Base-by-base conservation (phyloP, 2,888 invertebrate genomes). In the Cyrtodaria siliqua region DNA sequence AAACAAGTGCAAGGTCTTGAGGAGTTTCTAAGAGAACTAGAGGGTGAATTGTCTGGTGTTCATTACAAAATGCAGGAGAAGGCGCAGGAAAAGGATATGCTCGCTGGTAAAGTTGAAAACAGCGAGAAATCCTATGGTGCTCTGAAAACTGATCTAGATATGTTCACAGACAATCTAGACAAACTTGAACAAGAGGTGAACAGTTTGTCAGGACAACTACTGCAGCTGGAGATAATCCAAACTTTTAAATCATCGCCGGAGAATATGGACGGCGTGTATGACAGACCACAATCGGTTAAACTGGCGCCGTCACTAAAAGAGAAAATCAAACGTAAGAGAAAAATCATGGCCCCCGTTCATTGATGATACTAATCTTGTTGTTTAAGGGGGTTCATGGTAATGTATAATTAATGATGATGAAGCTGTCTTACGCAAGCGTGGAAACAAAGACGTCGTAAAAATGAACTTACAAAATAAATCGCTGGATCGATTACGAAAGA, bases 211-310 rank as follows among this genome's bases (percentile, higher is more conserved):
- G 87, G 85, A 2, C 86, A 89, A 50, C 67, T 92, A 16, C 76
- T 86, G 12, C 89, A 90, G 63, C 82, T 92, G 47, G 91, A 92
- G 77, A 90, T 89, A 56, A 89, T 92, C 62, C 91, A 92, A 73
- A 89, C 89, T 16, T 86, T 89, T 49, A 91, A 91, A 81, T 91
- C 91, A 6, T 89, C 90, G 47, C 92, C 92, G 8, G 92, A 92
- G 76, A 90, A 87, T 29, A 84, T 92, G 16, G 92, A 92, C 53
- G 89, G 89, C 29, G 87, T 92, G n/a, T 89, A 87, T 63, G 92
- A 91, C 59, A 66, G 89, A 29, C 90, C 91, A 0, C 79, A 86
- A 47, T 86, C 89, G 16, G 92, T 92, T 18, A 91, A 92, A 82
- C 81, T 92, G 29, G 92, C 92, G 0, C 90, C 91, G 6, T 91